Evolutionary conservation across 2,797 vertebrate genomes (phyloP).

Genomic region (Cephalopachus bancanus): DNA sequence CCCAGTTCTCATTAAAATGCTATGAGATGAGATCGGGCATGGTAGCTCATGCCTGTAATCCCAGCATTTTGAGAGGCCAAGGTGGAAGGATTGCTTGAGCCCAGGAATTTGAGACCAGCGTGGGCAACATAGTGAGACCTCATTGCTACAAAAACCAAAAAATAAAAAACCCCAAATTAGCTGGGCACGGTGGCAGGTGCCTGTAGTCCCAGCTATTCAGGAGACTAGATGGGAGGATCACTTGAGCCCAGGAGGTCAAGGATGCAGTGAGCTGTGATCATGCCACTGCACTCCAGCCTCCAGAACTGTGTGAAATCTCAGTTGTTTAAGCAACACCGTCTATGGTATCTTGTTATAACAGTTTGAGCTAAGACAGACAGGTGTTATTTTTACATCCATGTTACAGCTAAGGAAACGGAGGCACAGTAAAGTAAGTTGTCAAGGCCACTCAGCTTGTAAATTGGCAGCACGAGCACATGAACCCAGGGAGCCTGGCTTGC

Average conservation of each 20-base stretch:
- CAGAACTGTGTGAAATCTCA: neutral
- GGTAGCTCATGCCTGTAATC: too few species aligned
- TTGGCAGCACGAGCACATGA: neutral
- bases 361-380: neutral
- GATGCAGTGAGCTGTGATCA: too few species aligned
- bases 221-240: too few species aligned
- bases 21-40: neutral
- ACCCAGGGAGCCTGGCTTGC: neutral
- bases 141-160: too few species aligned
- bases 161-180: too few species aligned
- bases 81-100: too few species aligned
- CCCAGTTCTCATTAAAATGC: neutral
- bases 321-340: neutral
- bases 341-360: neutral
- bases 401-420: neutral
- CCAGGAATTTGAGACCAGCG: too few species aligned
- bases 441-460: neutral
- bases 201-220: too few species aligned
- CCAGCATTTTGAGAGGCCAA: too few species aligned
- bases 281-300: neutral
- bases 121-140: too few species aligned
- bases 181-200: too few species aligned
- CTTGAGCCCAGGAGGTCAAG: too few species aligned
- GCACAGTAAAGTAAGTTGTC: neutral
- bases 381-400: neutral